These are phyloP conservation scores for Trachelus tabidus DNA, from an alignment of 2,888 invertebrate species.

Conservation along the genomic window DNA sequence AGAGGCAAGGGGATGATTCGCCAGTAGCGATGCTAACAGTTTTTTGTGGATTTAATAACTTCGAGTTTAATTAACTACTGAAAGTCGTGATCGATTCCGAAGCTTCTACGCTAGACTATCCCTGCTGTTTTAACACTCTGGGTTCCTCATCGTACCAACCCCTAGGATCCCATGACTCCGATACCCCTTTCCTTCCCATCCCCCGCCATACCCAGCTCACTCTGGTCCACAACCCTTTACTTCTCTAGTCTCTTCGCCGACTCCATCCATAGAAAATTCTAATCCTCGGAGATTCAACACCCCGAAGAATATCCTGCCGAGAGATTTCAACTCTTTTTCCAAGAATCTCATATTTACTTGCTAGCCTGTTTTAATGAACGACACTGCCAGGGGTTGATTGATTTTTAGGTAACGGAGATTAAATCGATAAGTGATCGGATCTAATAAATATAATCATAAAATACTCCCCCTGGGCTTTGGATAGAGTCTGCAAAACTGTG, in stretches of 20 bases:
- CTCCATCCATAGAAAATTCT: conserved; percentile 16
- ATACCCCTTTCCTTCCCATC: no score
- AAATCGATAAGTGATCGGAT: neutral
- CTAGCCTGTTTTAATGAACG: neutral
- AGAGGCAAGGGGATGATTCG: conserved; percentile 22
- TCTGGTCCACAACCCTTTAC: conserved; percentile 4
- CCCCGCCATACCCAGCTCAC: conserved; percentile 6
- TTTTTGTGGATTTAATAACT: conserved; percentile 61
- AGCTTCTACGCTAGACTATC: conserved; percentile 31
- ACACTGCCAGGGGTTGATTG: neutral
- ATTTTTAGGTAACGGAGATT: neutral
- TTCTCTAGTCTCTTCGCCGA: conserved; percentile 11
- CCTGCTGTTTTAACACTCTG: conserved; percentile 29
- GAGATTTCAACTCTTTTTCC: neutral
- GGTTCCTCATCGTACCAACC: conserved; percentile 9
- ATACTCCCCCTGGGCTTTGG: neutral
- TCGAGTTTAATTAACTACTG: conserved; percentile 61
- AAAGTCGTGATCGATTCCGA: conserved; percentile 56
- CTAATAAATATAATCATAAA: neutral
- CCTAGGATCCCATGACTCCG: neutral
- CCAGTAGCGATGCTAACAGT: conserved; percentile 38
- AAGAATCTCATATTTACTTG: neutral
- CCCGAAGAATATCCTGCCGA: conserved; percentile 18
- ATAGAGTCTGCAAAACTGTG: neutral
- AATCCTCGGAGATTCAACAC: conserved; percentile 30